Conservation (phyloP, 2,113 vertebrate genomes). For the Etia nguti region DNA sequence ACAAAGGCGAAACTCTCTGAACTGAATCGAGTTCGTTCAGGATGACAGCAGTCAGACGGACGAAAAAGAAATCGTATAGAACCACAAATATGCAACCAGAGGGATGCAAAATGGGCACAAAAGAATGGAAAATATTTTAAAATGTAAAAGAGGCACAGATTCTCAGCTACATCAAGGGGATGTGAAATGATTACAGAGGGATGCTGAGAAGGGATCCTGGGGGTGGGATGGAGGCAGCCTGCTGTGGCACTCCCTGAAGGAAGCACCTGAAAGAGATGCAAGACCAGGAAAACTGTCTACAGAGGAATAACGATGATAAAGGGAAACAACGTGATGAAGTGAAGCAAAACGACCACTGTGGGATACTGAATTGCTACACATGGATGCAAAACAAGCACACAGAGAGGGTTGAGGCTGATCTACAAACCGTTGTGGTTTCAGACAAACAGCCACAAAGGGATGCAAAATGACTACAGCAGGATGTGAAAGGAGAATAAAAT, state of each 20-base stretch:
- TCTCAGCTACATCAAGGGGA: not conserved
- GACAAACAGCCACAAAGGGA: not conserved
- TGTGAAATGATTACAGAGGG: not conserved
- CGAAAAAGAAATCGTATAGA: not conserved
- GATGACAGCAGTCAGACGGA: not conserved
- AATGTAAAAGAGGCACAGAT: not conserved
- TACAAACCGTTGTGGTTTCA: not conserved
- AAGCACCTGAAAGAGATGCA: not conserved
- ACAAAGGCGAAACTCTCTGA: not conserved
- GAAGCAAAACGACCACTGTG: not conserved
- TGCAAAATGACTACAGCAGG: not conserved
- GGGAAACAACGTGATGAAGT: not conserved
- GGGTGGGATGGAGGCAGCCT: not conserved
- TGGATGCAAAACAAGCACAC: not conserved
- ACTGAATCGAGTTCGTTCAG: not conserved
- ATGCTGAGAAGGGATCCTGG: not conserved
- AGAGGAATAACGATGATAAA: fast-evolving
- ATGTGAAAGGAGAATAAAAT: not conserved
- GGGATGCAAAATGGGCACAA: not conserved
- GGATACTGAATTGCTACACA: not conserved
- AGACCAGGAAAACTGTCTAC: not conserved
- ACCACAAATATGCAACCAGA: not conserved
- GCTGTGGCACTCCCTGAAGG: not conserved
- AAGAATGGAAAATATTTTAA: not conserved
- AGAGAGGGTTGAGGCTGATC: not conserved